These are phyloP conservation scores for Rhagophthalmus giganteus DNA, from an alignment of 2,888 invertebrate species.

Conservation along the genomic window DNA sequence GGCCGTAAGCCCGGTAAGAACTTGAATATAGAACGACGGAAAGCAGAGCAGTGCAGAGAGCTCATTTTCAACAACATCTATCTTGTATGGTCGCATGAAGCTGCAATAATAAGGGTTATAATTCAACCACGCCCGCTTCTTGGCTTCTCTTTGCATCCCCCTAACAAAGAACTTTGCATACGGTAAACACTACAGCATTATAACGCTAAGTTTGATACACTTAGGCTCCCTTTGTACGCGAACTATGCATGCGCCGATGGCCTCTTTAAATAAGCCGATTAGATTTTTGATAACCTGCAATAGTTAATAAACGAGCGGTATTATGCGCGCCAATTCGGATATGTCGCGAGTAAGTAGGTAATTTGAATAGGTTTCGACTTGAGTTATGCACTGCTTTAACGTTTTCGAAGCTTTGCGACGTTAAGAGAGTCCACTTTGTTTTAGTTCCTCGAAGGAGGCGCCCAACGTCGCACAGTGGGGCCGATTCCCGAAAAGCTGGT, in stretches of 20 bases:
- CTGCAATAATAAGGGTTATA: constrained; percentile 54
- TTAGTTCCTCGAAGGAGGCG: too few species aligned
- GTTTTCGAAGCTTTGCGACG: too few species aligned
- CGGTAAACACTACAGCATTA: constrained; percentile 28
- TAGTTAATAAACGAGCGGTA: too few species aligned
- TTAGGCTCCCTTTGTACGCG: background rate
- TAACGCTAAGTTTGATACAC: background rate
- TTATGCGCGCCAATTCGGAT: too few species aligned
- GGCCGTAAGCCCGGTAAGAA: constrained; percentile 26
- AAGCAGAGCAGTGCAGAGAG: constrained; percentile 41
- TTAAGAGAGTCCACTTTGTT: too few species aligned
- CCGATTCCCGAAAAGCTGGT: too few species aligned
- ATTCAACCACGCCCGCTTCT: constrained; percentile 46
- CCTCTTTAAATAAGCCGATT: background rate
- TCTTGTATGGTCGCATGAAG: constrained; percentile 52
- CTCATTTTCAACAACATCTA: constrained; percentile 53
- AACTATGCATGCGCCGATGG: background rate
- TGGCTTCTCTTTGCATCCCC: constrained; percentile 32
- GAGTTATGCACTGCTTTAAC: too few species aligned
- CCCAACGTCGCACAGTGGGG: too few species aligned
- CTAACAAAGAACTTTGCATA: constrained; percentile 31
- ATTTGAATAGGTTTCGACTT: too few species aligned
- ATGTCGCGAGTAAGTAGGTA: too few species aligned
- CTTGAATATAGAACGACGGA: constrained; percentile 28
- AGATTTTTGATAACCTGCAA: background rate